Percentiles rank a stretch among this genome's conserved stretches.
Evolutionary conservation across 2,113 vertebrate species (phyloP).

Genomic region (Takifugu bimaculatus): DNA sequence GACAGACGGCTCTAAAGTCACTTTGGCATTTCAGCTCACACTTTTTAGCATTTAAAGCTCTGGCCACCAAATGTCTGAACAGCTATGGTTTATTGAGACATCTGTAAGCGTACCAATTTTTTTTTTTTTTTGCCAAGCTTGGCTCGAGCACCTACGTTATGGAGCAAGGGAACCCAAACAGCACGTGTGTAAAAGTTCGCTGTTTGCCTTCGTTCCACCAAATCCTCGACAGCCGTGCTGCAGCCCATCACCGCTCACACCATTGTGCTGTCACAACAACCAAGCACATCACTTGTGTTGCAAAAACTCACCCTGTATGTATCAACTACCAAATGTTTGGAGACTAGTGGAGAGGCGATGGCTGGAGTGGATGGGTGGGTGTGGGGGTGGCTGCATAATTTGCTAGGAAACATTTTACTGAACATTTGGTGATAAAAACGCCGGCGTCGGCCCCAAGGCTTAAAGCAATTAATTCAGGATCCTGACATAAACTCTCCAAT

Average conservation of each 20-base stretch:
- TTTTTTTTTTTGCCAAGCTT: slow-evolving; percentile 64
- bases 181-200: slow-evolving; percentile 59
- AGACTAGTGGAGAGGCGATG: slow-evolving; percentile 34
- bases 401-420: slow-evolving; percentile 86
- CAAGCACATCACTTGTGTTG: slow-evolving; percentile 71
- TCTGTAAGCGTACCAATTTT: slow-evolving; percentile 64
- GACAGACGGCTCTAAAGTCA: slow-evolving; percentile 66
- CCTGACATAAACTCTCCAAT: slow-evolving; percentile 99
- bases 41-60: slow-evolving; percentile 63
- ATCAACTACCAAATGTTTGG: slow-evolving; percentile 74
- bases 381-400: slow-evolving; percentile 62
- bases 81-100: slow-evolving; percentile 73
- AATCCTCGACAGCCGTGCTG: slow-evolving; percentile 68
- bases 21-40: slow-evolving; percentile 61
- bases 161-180: slow-evolving; percentile 30
- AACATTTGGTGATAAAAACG: slow-evolving; percentile 92
- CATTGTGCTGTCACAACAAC: slow-evolving; percentile 66
- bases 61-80: slow-evolving; percentile 70
- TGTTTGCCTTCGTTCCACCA: slow-evolving; percentile 67
- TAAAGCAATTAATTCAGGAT: slow-evolving; percentile 99
- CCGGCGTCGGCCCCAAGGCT: slow-evolving; percentile 87
- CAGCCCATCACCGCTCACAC: slow-evolving; percentile 68
- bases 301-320: slow-evolving; percentile 71
- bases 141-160: slow-evolving; percentile 56
- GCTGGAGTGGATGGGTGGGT: slow-evolving; percentile 23